Evolutionary conservation across 2,113 vertebrate genomes (phyloP).

Genomic region (Garra rufa): DNA sequence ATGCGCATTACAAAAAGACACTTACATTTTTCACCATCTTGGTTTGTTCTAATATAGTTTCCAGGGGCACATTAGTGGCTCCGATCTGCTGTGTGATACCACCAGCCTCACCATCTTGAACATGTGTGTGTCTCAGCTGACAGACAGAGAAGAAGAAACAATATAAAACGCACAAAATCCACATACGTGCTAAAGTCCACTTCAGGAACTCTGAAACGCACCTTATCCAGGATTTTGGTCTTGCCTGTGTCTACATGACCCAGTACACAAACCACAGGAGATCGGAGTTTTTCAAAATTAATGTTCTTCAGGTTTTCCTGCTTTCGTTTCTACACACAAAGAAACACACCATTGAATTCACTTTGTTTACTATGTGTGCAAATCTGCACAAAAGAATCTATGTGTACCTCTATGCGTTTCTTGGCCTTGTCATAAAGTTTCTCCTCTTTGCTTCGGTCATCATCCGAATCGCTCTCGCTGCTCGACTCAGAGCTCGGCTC

Average conservation of each 20-base stretch:
- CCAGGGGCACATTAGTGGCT: slow-evolving; percentile 94
- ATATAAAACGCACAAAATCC: neutral
- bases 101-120: slow-evolving; percentile 95
- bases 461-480: slow-evolving; percentile 89
- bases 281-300: slow-evolving; percentile 83
- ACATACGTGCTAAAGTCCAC: neutral
- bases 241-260: slow-evolving; percentile 98
- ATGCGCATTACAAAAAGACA: neutral
- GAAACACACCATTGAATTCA: neutral
- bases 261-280: slow-evolving; percentile 95
- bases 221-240: slow-evolving; percentile 99
- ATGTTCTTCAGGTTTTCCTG: slow-evolving; percentile 88
- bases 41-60: slow-evolving; percentile 91
- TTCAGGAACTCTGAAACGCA: slow-evolving; percentile 63
- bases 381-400: neutral
- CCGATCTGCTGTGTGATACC: slow-evolving; percentile 99
- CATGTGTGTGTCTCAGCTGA: slow-evolving; percentile 91
- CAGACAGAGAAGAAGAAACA: slow-evolving; percentile 47
- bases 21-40: slow-evolving; percentile 98
- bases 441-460: slow-evolving; percentile 92
- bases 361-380: neutral
- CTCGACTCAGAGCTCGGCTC: slow-evolving; percentile 86
- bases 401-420: slow-evolving; percentile 88
- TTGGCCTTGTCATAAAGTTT: slow-evolving; percentile 91
- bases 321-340: slow-evolving; percentile 84